A percentile compares a stretch with the other conserved stretches of the same genome.
These are phyloP conservation scores for Meghimatium bilineatum DNA, from an alignment of 2,888 invertebrate species.

Conservation along the genomic window DNA sequence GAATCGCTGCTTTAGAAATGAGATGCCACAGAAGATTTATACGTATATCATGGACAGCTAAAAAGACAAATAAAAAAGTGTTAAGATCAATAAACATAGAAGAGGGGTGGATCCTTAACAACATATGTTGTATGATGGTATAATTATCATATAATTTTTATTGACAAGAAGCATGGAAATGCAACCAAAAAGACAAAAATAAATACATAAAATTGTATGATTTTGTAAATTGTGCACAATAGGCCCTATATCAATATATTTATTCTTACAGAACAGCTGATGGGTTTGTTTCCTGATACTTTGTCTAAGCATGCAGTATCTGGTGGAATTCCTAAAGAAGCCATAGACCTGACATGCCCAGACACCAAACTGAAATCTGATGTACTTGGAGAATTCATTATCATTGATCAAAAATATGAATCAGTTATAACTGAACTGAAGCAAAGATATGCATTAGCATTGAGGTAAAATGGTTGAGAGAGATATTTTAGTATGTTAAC, in stretches of 20 bases:
- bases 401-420: constrained; percentile 73
- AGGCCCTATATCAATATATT: neutral
- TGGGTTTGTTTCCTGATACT: constrained; percentile 53
- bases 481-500: neutral
- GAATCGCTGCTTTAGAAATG: too few species aligned
- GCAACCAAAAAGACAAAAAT: too few species aligned
- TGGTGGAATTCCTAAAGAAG: constrained; percentile 74
- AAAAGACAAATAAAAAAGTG: too few species aligned
- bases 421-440: constrained; percentile 67
- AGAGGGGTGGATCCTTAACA: too few species aligned
- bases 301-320: constrained; percentile 57
- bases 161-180: too few species aligned
- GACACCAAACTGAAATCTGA: constrained; percentile 71
- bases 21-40: too few species aligned
- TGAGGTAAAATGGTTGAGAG: constrained; percentile 59
- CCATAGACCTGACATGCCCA: constrained; percentile 73
- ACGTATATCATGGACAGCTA: too few species aligned
- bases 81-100: too few species aligned
- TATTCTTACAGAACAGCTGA: constrained; percentile 46
- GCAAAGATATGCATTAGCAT: constrained; percentile 64
- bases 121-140: too few species aligned
- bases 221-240: neutral
- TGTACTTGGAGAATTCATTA: constrained; percentile 73
- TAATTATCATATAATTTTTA: too few species aligned
- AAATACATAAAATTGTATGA: neutral